Conservation (phyloP, 2,888 invertebrate genomes). For the Linyphia triangularis region DNA sequence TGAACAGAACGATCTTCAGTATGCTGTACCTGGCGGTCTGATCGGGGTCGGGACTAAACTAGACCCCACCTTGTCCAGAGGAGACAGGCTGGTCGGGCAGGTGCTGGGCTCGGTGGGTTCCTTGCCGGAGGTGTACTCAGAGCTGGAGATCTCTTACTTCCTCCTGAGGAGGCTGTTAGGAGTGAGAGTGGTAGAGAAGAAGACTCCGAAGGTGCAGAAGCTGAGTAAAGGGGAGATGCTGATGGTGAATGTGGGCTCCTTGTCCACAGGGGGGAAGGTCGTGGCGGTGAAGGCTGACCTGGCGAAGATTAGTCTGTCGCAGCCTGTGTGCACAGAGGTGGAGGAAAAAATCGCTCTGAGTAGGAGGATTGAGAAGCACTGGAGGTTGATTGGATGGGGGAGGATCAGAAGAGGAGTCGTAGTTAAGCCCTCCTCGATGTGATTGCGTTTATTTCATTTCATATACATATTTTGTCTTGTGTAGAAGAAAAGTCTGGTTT, state of each 20-base stretch:
- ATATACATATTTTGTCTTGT: no score
- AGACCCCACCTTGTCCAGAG: slow-evolving; percentile 98
- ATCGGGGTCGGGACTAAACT: slow-evolving; percentile 99
- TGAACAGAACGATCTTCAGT: slow-evolving; percentile 97
- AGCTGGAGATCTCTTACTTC: slow-evolving; percentile 98
- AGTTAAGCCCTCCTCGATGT: no score
- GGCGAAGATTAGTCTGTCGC: slow-evolving; percentile 96
- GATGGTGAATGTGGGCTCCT: slow-evolving; percentile 98
- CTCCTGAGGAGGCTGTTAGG: slow-evolving; percentile 96
- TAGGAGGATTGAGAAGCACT: slow-evolving; percentile 98
- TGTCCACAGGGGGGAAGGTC: slow-evolving; percentile 97
- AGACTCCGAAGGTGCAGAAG: slow-evolving; percentile 97
- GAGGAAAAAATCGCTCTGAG: slow-evolving; percentile 99
- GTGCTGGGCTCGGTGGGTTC: slow-evolving; percentile 98
- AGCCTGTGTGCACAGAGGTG: slow-evolving; percentile 98
- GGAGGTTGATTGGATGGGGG: slow-evolving; percentile 85
- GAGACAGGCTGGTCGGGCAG: slow-evolving; percentile 98
- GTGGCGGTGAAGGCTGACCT: slow-evolving; percentile 96
- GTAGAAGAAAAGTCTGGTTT: no score
- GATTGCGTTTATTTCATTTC: no score
- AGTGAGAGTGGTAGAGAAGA: slow-evolving; percentile 99
- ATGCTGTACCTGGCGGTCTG: slow-evolving; percentile 98
- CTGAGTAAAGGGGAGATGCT: slow-evolving; percentile 93
- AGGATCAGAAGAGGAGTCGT: neutral
- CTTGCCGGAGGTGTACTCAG: slow-evolving; percentile 97